Conservation (phyloP, 2,797 vertebrate species). For the Tapera naevia region DNA sequence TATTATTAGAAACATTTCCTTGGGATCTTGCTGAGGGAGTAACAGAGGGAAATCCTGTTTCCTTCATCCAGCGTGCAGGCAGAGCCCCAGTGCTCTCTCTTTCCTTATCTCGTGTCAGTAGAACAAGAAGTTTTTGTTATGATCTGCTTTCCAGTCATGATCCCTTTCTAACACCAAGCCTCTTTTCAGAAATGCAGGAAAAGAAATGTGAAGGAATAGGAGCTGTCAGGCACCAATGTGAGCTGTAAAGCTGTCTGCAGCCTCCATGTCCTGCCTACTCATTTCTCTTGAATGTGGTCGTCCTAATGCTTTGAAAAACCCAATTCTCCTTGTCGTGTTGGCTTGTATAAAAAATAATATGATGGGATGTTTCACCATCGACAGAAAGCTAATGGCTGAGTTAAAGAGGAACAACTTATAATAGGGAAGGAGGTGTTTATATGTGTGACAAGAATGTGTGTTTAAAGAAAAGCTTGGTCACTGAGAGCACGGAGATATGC, state of each 20-base stretch:
- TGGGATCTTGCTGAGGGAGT: constrained; percentile 69
- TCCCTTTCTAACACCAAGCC: constrained; percentile 33
- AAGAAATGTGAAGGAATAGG: background rate
- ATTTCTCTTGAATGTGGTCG: background rate
- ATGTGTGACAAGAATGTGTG: accelerated
- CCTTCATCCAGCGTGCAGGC: constrained; percentile 49
- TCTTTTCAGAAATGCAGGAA: constrained; percentile 35
- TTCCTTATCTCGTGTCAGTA: constrained; percentile 10
- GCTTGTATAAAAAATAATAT: background rate
- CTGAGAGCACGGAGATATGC: background rate
- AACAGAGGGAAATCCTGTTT: constrained; percentile 75
- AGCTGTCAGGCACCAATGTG: background rate
- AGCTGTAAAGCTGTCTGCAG: background rate
- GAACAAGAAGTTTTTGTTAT: constrained; percentile 46
- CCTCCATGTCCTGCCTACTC: background rate
- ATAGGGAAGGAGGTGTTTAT: background rate
- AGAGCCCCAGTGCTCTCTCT: constrained; percentile 17
- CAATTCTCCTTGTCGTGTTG: background rate
- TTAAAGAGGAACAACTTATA: background rate
- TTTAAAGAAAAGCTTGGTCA: background rate
- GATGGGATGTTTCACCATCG: background rate
- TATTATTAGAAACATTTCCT: constrained; percentile 75
- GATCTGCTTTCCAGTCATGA: background rate
- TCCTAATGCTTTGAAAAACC: background rate
- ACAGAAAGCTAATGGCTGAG: background rate